phyloP scores from a whole-genome alignment of 2,113 vertebrate species.

The Gobio gobio region DNA sequence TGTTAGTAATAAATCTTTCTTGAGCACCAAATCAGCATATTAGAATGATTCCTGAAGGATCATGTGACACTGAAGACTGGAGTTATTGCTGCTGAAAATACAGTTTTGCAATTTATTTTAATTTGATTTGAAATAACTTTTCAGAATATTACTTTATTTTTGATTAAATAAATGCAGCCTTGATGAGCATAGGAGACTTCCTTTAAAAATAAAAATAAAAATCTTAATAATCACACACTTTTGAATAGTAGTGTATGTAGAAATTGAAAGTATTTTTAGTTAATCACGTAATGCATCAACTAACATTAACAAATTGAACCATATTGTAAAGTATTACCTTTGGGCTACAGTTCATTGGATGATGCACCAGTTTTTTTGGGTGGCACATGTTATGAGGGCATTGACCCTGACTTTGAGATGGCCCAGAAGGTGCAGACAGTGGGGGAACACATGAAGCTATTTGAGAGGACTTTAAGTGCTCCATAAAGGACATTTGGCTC shows the following conservation, averaged over 20 bases:
- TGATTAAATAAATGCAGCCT: too few species aligned
- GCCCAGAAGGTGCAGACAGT: slow-evolving; percentile 58
- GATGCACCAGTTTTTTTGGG: not conserved
- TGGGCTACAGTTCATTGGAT: not conserved
- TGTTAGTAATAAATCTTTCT: too few species aligned
- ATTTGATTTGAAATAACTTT: not conserved
- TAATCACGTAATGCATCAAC: too few species aligned
- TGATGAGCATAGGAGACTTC: too few species aligned
- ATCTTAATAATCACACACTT: too few species aligned
- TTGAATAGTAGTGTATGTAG: too few species aligned
- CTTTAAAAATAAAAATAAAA: too few species aligned
- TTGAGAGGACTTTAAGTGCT: slow-evolving; percentile 51
- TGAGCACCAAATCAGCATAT: not conserved
- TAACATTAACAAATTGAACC: not conserved
- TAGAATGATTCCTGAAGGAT: not conserved
- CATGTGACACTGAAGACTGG: not conserved
- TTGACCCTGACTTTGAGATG: slow-evolving; percentile 64
- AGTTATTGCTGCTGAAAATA: not conserved
- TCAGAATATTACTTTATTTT: not conserved
- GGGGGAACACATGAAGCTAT: slow-evolving; percentile 57
- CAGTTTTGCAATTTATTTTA: not conserved
- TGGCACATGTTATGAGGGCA: slow-evolving; percentile 53
- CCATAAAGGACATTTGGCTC: slow-evolving; percentile 53
- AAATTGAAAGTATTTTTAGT: too few species aligned
- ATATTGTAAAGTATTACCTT: not conserved